Conservation (phyloP, 1,140 invertebrate species). For the Drosophila quadrilineata region DNA sequence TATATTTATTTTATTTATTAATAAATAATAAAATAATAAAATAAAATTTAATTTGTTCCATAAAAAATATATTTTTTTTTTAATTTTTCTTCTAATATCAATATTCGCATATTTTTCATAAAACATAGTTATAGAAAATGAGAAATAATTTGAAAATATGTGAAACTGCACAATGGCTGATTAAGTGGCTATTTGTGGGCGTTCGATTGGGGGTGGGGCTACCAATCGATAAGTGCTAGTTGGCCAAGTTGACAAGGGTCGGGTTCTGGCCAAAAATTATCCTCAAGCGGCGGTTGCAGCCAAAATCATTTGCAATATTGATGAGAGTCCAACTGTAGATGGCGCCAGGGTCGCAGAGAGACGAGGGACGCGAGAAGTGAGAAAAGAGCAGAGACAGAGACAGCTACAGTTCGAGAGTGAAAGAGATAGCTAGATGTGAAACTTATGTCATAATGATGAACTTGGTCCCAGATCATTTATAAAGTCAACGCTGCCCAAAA, state of each 20-base stretch:
- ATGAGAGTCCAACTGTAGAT: constrained; percentile 38
- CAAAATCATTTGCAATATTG: constrained; percentile 71
- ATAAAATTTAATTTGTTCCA: too few species aligned
- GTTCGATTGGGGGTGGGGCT: not conserved
- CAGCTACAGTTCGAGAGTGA: too few species aligned
- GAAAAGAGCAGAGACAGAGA: not conserved
- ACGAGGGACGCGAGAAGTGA: not conserved
- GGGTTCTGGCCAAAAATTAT: constrained; percentile 52
- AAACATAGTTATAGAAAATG: too few species aligned
- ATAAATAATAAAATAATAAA: too few species aligned
- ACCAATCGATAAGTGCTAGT: not conserved
- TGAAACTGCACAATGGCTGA: too few species aligned
- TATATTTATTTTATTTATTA: too few species aligned
- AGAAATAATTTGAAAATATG: too few species aligned
- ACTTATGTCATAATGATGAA: constrained; percentile 70
- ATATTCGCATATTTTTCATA: too few species aligned
- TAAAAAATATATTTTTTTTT: too few species aligned
- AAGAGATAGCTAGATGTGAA: constrained; percentile 15
- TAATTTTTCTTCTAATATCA: too few species aligned
- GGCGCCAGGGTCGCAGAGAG: not conserved
- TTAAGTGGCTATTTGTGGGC: not conserved
- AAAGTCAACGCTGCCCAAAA: constrained; percentile 33
- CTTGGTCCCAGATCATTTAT: constrained; percentile 55
- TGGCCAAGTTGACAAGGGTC: constrained; percentile 37
- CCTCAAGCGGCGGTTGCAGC: constrained; percentile 40